Base-by-base conservation (phyloP, 30 jellyfish, hydroid and myxozoan species). In the Aurelia sp. region DNA sequence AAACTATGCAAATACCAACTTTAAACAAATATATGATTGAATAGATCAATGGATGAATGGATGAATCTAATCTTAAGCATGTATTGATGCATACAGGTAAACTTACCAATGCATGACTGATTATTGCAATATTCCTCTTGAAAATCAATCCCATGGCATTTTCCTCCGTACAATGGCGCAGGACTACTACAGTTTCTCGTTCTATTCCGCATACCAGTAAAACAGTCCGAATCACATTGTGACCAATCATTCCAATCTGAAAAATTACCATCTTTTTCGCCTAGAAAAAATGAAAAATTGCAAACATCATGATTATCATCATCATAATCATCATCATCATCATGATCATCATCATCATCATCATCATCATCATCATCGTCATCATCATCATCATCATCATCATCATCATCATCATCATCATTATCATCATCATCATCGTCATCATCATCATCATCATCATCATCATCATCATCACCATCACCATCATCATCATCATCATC, bases 401-500 rank as follows among this genome's bases (percentile, higher is more conserved):
- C 71, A 67, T 67, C 78, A 67, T 67, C 78, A 67, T 67, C 71
- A 67, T 67, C 78, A 67, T 67, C 71, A 8, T 12, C 78, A 67
- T 67, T 71, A 67, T 67, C 71, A 67, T 67, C 78, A 67, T 67
- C 71, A 23, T 67, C 78, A 67, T 67, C 71, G 5, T 67, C 78
- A 67, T 67, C 78, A 67, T 67, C 71, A 67, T 67, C 78, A 67
- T 67, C 78, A 67, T 67, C 71, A 67, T 67, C 78, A 67, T 67
- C 71, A 67, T 67, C 78, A 67, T 67, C 71, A 67, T 67, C 78
- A 67, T 67, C 71, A 67, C 5, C 78, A 67, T 67, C 71, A 67
- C 5, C 78, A 67, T 67, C 78, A 67, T 67, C 71, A 67, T 67
- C 78, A 67, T 67, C 71, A 67, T 67, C 78, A 67, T 67, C 71